Conservation (phyloP, 2,888 invertebrate genomes). For the Gandaritis pyraliata region DNA sequence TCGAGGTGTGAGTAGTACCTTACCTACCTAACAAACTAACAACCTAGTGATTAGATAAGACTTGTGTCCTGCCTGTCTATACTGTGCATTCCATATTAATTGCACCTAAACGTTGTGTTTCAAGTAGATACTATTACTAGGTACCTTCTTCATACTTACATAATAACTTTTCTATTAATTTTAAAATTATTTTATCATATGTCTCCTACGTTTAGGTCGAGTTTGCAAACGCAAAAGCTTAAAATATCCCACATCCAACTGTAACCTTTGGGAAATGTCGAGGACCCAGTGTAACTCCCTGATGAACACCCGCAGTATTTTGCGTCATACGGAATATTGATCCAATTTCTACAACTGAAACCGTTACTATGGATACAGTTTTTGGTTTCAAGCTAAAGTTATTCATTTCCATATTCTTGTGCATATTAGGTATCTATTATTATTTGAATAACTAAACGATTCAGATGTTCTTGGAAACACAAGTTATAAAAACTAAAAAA, state of each 20-base stretch:
- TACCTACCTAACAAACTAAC: slow-evolving; percentile 15
- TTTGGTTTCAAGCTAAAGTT: neutral
- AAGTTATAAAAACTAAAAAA: neutral
- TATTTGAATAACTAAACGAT: neutral
- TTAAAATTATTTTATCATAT: too few relatives aligned
- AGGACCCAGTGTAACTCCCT: slow-evolving; percentile 45
- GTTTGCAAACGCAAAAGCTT: neutral
- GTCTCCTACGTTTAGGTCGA: neutral
- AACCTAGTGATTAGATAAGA: slow-evolving; percentile 57
- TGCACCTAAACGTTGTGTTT: slow-evolving; percentile 2
- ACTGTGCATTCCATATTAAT: slow-evolving; percentile 29
- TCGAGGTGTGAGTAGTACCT: too few relatives aligned
- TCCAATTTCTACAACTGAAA: slow-evolving; percentile 53
- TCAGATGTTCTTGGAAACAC: slow-evolving; percentile 10
- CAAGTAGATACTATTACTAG: too few relatives aligned
- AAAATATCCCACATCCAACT: slow-evolving; percentile 22
- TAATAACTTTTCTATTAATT: too few relatives aligned
- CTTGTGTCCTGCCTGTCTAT: slow-evolving; percentile 26
- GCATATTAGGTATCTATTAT: too few relatives aligned
- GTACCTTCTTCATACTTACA: too few relatives aligned
- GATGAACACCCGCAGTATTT: slow-evolving; percentile 39
- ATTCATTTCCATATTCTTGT: neutral
- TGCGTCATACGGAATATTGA: slow-evolving; percentile 64
- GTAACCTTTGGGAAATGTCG: slow-evolving; percentile 54
- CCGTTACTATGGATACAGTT: slow-evolving; percentile 48